Percentiles rank a stretch among this genome's conserved stretches.
Conservation (phyloP, 2,888 invertebrate species). For the Ischnura elegans region DNA sequence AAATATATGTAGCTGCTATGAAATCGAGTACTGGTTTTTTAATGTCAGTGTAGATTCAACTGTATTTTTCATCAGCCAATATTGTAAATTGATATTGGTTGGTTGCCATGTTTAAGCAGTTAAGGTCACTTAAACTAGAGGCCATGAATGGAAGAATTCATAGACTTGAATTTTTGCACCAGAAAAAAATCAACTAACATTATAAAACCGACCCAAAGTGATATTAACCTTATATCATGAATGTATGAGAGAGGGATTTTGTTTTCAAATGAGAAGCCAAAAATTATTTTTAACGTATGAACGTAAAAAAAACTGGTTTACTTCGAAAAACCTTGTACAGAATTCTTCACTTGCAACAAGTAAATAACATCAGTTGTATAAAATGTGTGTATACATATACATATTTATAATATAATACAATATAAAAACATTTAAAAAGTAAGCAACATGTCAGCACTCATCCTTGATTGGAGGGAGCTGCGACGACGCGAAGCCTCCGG, state of each 20-base stretch:
- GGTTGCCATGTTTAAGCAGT: too few relatives aligned
- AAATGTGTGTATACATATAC: constrained; percentile 49
- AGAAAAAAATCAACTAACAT: too few relatives aligned
- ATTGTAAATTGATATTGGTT: too few relatives aligned
- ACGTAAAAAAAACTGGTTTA: constrained; percentile 56
- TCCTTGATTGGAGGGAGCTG: constrained; percentile 5
- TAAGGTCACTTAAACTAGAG: too few relatives aligned
- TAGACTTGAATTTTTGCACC: too few relatives aligned
- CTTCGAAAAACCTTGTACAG: constrained; percentile 58
- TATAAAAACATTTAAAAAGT: constrained; percentile 63
- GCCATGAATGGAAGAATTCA: too few relatives aligned
- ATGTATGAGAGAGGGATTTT: neutral
- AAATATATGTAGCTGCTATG: too few relatives aligned
- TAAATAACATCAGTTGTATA: constrained; percentile 58
- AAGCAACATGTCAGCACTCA: constrained; percentile 65
- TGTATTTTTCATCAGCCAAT: too few relatives aligned
- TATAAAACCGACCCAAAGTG: too few relatives aligned
- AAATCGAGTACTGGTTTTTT: too few relatives aligned
- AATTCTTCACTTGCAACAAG: constrained; percentile 54
- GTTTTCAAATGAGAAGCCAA: constrained; percentile 65
- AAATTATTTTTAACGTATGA: constrained; percentile 37
- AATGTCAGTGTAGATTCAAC: too few relatives aligned
- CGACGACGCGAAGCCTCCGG: neutral
- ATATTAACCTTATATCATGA: too few relatives aligned
- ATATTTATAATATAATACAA: constrained; percentile 62